These are phyloP conservation scores for Brotula barbata DNA, from an alignment of 2,797 vertebrate genomes.

Conservation along the genomic window DNA sequence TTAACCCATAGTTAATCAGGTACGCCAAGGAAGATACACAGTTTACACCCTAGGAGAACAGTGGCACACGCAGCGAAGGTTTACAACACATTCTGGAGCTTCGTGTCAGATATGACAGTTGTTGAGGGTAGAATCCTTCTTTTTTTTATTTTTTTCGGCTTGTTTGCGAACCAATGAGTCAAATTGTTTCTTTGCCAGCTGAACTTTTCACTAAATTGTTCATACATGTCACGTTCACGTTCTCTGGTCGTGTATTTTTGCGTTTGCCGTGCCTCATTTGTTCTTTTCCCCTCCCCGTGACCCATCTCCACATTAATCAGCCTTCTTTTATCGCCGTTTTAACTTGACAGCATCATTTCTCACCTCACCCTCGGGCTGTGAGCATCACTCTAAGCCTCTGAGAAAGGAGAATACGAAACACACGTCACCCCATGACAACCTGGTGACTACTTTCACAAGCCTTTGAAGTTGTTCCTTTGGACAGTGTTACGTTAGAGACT, in stretches of 20 bases:
- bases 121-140: neutral
- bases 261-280: slow-evolving; percentile 1
- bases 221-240: slow-evolving; percentile 6
- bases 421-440: slow-evolving; percentile 30
- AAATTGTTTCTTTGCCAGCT: too few relatives aligned
- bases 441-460: slow-evolving; percentile 35
- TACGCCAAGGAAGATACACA: slow-evolving; percentile 2
- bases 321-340: slow-evolving; percentile 38
- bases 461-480: slow-evolving; percentile 48
- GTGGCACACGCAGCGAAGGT: neutral
- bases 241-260: slow-evolving; percentile 8
- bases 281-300: slow-evolving; percentile 8
- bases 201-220: slow-evolving; percentile 5
- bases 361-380: slow-evolving; percentile 37
- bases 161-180: slow-evolving; percentile 8
- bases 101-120: neutral
- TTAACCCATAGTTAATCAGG: slow-evolving; percentile 20
- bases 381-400: slow-evolving; percentile 28
- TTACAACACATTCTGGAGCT: neutral
- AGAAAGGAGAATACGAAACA: slow-evolving; percentile 30
- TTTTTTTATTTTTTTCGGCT: neutral
- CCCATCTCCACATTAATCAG: slow-evolving; percentile 15
- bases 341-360: slow-evolving; percentile 51
- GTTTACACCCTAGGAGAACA: neutral
- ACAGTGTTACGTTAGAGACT: slow-evolving; percentile 17